Conservation (phyloP, 2,113 vertebrate genomes). For the Rhinichthys klamathensis region DNA sequence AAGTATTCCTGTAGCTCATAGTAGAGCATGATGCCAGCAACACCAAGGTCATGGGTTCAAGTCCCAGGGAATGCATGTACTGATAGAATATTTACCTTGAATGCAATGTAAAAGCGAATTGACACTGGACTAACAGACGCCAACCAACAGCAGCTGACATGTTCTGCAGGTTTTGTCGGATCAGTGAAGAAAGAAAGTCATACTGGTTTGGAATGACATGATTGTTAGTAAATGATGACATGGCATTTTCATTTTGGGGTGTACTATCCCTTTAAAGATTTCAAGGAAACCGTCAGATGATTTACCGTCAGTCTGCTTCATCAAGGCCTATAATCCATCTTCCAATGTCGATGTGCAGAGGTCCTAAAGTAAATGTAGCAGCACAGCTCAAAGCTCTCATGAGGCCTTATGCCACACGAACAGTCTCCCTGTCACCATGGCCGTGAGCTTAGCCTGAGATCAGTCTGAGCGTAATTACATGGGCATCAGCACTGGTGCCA, state of each 20-base stretch:
- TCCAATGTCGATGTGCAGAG: not conserved
- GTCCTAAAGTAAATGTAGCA: not conserved
- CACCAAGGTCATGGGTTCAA: too few relatives aligned
- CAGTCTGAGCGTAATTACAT: not conserved
- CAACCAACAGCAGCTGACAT: too few relatives aligned
- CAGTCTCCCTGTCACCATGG: not conserved
- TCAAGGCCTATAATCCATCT: slow-evolving; percentile 3
- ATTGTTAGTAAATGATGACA: too few relatives aligned
- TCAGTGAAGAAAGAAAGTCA: not conserved
- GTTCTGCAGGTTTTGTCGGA: too few relatives aligned
- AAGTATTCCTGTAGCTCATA: too few relatives aligned
- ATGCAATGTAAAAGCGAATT: too few relatives aligned
- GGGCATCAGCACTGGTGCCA: slow-evolving; percentile 4
- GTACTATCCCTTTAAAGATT: not conserved
- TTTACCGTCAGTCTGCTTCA: not conserved
- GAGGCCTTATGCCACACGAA: not conserved
- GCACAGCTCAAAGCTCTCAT: not conserved
- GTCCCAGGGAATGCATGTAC: too few relatives aligned
- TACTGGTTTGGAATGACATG: too few relatives aligned
- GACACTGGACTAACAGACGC: too few relatives aligned
- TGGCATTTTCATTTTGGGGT: not conserved
- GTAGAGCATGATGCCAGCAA: too few relatives aligned
- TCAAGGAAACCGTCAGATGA: not conserved
- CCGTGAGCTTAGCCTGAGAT: slow-evolving; percentile 10
- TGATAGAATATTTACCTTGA: too few relatives aligned